Base-by-base conservation (phyloP, 2,888 invertebrate genomes). In the Hydraecia micacea region DNA sequence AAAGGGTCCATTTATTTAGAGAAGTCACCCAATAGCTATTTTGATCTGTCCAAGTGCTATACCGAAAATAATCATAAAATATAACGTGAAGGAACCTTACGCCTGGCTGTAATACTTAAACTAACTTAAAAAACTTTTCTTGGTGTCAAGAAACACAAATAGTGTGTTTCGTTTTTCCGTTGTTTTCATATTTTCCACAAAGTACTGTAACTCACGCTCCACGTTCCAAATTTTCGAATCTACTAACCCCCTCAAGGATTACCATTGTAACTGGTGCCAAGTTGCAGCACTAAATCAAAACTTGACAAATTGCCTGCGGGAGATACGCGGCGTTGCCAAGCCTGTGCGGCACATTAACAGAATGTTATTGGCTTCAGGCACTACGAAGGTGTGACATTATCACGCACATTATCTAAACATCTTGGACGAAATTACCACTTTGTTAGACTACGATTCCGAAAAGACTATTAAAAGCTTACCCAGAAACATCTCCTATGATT, bases 281-380 rank as follows among this genome's bases (percentile, higher is more conserved):
- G 83, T 86, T 78, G 79, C 68, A 74, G 63, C 65, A 69, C 84
- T 83, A 83, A 76, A 87, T 85, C 84, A 87, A 76, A 80, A 84
- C 70, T 84, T 84, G 87, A 79, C 87, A 84, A 84, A 85, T 84
- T 84, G 75, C 68, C 85, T 84, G 73, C 75, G 80, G 71, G 63
- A 86, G 73, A 84, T 84, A 84, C 36, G 87, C 67, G 49, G n/a
- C 60, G 71, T 49, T 85, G 87, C 87, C 84, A 85, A 85, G 73
- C 67, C 80, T 75, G 42, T 28, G 42, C n/a, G 58, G 60, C 70
- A 62, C 28, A 55, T 49, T 73, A 36, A 55, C 60, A 58, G 28
- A 72, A 55, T 58, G 58, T 66, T 83, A 79, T 83, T 68, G 42
- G 68, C 52, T 69, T 42, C 28, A 58, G 60, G 36, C 71, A 84